Percentiles rank a stretch among this genome's conserved stretches.
Conservation (phyloP, 2,113 vertebrate species). For the Hemicordylus capensis region DNA sequence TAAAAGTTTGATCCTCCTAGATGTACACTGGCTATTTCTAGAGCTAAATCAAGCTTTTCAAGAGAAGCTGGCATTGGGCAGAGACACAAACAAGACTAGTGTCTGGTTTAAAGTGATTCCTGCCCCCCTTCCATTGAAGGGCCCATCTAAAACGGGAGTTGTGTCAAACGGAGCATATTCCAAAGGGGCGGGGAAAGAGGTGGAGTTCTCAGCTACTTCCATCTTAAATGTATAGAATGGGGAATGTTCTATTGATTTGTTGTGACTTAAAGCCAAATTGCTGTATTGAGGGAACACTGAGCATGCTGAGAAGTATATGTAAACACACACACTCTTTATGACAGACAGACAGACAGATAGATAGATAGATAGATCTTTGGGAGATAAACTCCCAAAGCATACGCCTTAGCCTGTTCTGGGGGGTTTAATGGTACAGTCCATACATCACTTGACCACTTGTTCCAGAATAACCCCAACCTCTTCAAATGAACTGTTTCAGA, state of each 20-base stretch:
- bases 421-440: background rate
- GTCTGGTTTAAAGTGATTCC: background rate
- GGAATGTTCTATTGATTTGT: background rate
- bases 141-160: background rate
- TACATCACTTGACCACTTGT: background rate
- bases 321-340: too few species aligned
- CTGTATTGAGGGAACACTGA: background rate
- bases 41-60: background rate
- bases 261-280: background rate
- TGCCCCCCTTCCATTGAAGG: too few species aligned
- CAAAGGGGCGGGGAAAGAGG: background rate
- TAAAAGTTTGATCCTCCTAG: background rate
- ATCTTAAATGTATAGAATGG: background rate
- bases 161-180: background rate
- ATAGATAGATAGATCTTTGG: too few species aligned
- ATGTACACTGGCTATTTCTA: background rate
- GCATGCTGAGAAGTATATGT: background rate
- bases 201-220: background rate
- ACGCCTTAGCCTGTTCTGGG: background rate
- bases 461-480: background rate
- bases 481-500: background rate
- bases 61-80: background rate
- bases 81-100: background rate
- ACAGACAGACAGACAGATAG: too few species aligned
- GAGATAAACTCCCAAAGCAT: background rate